Evolutionary conservation across 2,888 invertebrate genomes (phyloP), one percentile per base, ranked within the genome.

Genomic region (Eugnorisma glareosa): DNA sequence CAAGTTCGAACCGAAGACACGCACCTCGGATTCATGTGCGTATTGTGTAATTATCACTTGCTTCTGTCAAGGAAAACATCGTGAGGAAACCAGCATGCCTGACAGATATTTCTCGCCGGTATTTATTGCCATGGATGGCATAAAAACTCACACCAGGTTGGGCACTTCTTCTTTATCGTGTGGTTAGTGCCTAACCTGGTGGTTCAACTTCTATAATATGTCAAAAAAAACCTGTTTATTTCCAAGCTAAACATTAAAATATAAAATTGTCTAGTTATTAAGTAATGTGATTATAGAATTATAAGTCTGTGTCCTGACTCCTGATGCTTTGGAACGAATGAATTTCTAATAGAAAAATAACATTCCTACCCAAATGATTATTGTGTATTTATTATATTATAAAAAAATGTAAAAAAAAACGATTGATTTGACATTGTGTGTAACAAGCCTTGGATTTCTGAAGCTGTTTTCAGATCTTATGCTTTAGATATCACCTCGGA

Each of bases 271-370:
- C 80, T 88, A 86, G 83, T 81, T 72, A 2, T 18, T 89, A 89
- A 86, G 84, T 57, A 40, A 88, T 86, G 89, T 89, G 89, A 89
- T 89, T 79, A 71, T 88, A 88, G 86, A 73, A 64, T 63, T 51
- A 15, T 88, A 89, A 86, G 83, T 72, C 63, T 74, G 63, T 70
- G 68, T 66, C 63, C 68, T 40, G 57, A 69, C 31, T 54, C 57
- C 68, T 40, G 61, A 68, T 51, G 51, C 21, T n/a, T 67, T 13
- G 43, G 61, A 81, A 83, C 70, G 75, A 48, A 72, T 71, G 83
- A 83, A 83, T 81, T 71, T 66, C 57, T 66, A 13, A 24, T 72
- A 81, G 43, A 81, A 69, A 84, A 61, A 74, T 57, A 54, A 79
- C 86, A 86, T 84, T 86, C 84, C 84, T 82, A 37, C 21, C 40